A percentile compares a stretch with the other conserved stretches of the same genome.
Evolutionary conservation across 2,888 invertebrate genomes (phyloP).

Genomic region (Dioctria linearis): DNA sequence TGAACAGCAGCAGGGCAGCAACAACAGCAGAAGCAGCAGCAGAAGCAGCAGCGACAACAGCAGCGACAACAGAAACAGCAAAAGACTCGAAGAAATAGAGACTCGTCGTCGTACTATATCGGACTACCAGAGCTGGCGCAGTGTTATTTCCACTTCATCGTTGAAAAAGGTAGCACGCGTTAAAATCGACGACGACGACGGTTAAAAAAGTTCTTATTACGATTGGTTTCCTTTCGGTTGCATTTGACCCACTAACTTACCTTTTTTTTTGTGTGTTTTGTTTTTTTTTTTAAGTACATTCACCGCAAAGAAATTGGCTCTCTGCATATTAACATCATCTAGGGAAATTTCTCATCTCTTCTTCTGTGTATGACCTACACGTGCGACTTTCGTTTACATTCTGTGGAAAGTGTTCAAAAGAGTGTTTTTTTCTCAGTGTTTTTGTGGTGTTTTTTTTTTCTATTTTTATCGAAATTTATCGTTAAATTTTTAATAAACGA

Average conservation of each 20-base stretch:
- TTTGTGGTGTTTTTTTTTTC: no score
- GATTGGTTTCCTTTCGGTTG: constrained; percentile 29
- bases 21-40: constrained; percentile 26
- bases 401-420: constrained; percentile 21
- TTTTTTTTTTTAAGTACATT: constrained; percentile 4
- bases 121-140: constrained; percentile 16
- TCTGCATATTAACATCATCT: neutral
- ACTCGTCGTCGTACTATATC: neutral
- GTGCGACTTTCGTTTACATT: constrained; percentile 18
- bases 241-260: constrained; percentile 35
- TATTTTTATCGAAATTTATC: no score
- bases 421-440: constrained; percentile 5
- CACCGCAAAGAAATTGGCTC: neutral
- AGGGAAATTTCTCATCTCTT: constrained; percentile 11
- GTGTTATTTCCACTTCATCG: constrained; percentile 55
- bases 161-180: constrained; percentile 52
- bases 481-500: no score
- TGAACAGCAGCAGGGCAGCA: constrained; percentile 22
- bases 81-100: no score
- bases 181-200: neutral
- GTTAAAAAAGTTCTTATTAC: constrained; percentile 29
- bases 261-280: constrained; percentile 7
- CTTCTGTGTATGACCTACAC: constrained; percentile 7
- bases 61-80: no score
- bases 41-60: constrained; percentile 2